Evolutionary conservation across 1,140 invertebrate genomes (phyloP).

Genomic region (Trichomalopsis sarcophagae): DNA sequence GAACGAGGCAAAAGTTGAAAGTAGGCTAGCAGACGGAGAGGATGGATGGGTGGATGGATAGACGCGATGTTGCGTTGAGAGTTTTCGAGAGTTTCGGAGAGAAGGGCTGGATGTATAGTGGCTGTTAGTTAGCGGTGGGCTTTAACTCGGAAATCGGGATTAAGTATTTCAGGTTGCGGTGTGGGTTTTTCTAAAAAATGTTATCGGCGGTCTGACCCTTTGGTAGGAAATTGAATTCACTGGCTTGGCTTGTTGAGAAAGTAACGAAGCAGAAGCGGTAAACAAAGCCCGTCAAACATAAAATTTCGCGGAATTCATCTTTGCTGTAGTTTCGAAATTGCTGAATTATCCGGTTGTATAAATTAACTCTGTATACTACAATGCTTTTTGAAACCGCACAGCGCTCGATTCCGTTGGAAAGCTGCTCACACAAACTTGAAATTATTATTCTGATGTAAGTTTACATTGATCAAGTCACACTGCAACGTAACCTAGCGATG

Average conservation of each 20-base stretch:
- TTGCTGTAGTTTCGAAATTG: not conserved
- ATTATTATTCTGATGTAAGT: not conserved
- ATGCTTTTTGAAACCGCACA: not conserved
- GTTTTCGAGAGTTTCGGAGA: not conserved
- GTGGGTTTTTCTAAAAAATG: not conserved
- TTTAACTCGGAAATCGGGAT: not conserved
- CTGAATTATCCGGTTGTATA: no score
- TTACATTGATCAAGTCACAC: not conserved
- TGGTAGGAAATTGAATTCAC: not conserved
- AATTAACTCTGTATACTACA: no score
- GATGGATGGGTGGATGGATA: not conserved
- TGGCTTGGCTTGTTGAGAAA: no score
- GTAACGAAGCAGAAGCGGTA: no score
- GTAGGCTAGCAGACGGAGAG: not conserved
- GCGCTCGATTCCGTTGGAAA: not conserved
- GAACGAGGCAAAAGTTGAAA: not conserved
- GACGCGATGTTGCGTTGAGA: not conserved
- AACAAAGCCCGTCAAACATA: no score
- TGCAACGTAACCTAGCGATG: not conserved
- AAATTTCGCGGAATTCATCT: not conserved
- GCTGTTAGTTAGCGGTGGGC: not conserved
- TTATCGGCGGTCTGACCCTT: not conserved
- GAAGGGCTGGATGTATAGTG: not conserved
- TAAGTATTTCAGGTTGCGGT: no score
- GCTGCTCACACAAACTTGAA: not conserved